A percentile compares a stretch with the other conserved stretches of the same genome.
Evolutionary conservation across 2,113 vertebrate species (phyloP).

Genomic region (Pelecanoides urinatrix): DNA sequence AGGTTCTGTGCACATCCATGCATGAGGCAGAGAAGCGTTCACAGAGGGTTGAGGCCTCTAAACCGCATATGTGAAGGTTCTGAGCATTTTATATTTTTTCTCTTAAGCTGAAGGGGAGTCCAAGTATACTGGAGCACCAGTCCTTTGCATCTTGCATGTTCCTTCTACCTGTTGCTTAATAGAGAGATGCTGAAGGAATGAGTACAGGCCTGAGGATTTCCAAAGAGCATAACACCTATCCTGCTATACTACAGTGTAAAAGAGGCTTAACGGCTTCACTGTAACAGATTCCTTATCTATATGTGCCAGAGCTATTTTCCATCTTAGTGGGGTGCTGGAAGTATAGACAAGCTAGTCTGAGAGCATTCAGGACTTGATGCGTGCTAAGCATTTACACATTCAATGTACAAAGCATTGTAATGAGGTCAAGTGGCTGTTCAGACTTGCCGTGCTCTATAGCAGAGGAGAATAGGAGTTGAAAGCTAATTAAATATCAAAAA

Average conservation of each 20-base stretch:
- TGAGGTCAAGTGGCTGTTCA: not conserved
- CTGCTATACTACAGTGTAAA: not conserved
- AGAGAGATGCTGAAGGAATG: not conserved
- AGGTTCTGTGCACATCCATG: not conserved
- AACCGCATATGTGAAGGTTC: not conserved
- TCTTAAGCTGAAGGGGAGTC: not conserved
- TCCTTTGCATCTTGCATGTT: not conserved
- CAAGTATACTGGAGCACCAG: not conserved
- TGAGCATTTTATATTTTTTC: not conserved
- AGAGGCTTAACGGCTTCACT: not conserved
- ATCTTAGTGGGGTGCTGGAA: not conserved
- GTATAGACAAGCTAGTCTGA: not conserved
- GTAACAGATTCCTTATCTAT: accelerated
- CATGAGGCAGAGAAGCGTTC: not conserved
- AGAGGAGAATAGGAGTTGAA: not conserved
- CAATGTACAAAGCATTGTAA: not conserved
- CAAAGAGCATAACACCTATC: accelerated
- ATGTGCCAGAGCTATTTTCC: not conserved
- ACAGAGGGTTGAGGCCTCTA: not conserved
- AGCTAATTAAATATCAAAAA: not conserved
- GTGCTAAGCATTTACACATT: not conserved
- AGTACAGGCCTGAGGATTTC: not conserved
- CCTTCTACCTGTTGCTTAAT: not conserved
- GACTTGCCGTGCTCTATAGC: not conserved
- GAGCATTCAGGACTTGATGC: not conserved